A percentile compares a stretch with the other conserved stretches of the same genome.
Conservation (phyloP, 2,888 invertebrate species). For the Pyralis farinalis region DNA sequence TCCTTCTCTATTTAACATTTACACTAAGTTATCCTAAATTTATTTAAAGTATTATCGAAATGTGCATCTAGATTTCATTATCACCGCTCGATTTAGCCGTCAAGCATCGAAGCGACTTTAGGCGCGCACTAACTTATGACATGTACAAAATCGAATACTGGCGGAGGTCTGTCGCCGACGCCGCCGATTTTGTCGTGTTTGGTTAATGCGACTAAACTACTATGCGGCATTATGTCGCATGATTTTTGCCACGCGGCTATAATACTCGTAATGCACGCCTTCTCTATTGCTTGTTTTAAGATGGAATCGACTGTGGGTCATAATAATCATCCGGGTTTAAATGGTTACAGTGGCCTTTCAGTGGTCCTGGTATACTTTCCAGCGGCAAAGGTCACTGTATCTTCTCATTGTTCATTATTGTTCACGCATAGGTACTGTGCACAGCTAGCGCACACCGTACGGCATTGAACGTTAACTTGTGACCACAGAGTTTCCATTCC, state of each 20-base stretch:
- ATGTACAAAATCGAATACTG: too few relatives aligned
- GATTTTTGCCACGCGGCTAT: neutral
- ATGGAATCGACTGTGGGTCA: conserved; percentile 38
- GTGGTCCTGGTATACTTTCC: conserved; percentile 14
- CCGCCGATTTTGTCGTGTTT: too few relatives aligned
- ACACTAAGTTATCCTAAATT: too few relatives aligned
- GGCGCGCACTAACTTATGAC: too few relatives aligned
- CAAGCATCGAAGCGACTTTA: too few relatives aligned
- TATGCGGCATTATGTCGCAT: too few relatives aligned
- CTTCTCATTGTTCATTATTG: conserved; percentile 36
- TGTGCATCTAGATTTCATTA: too few relatives aligned
- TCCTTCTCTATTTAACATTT: too few relatives aligned
- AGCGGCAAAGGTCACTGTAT: conserved; percentile 30
- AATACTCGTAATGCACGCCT: conserved; percentile 7
- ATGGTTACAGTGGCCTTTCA: conserved; percentile 30
- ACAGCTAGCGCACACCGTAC: conserved; percentile 44
- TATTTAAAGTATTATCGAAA: too few relatives aligned
- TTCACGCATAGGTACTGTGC: conserved; percentile 45
- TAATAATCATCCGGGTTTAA: conserved; percentile 24
- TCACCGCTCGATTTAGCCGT: too few relatives aligned
- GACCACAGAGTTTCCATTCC: conserved; percentile 2
- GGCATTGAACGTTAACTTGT: conserved; percentile 11
- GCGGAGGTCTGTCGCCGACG: too few relatives aligned
- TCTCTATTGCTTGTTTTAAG: conserved; percentile 11
- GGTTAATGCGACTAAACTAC: too few relatives aligned